phyloP scores from a whole-genome alignment of 2,797 vertebrate genomes.

The Cynodonichthys magdalenae region DNA sequence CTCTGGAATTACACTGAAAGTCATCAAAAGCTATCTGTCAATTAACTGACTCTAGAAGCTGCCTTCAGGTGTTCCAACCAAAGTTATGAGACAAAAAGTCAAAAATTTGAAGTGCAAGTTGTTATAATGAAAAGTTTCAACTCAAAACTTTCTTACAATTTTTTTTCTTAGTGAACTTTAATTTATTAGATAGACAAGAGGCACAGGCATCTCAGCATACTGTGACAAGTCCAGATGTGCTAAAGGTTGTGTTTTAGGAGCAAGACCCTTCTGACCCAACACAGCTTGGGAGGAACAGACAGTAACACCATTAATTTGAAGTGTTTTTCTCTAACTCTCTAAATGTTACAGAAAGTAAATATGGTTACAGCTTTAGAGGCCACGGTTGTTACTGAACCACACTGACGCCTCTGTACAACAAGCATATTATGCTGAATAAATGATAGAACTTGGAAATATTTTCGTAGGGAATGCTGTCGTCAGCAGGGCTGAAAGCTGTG shows the following conservation, averaged over 20 bases:
- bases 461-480: constrained; percentile 1
- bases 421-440: not conserved
- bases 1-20: not conserved
- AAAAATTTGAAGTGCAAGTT: not conserved
- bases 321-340: too few species aligned
- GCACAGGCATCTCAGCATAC: not conserved
- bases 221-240: not conserved
- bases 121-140: not conserved
- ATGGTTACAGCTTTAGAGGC: constrained; percentile 28
- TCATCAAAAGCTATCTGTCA: not conserved
- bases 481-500: constrained; percentile 27
- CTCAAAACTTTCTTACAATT: constrained; percentile 17
- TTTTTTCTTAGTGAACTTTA: constrained; percentile 5
- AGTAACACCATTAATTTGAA: not conserved
- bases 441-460: constrained; percentile 7
- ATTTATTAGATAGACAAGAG: constrained; percentile 31
- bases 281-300: too few species aligned
- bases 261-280: not conserved
- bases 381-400: constrained; percentile 13
- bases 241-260: not conserved
- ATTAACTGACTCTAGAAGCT: not conserved
- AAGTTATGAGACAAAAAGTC: not conserved
- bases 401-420: constrained; percentile 3
- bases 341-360: constrained; percentile 15
- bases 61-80: not conserved